phyloP scores from a whole-genome alignment of 2,797 vertebrate species.

The Antennarius maculatus region DNA sequence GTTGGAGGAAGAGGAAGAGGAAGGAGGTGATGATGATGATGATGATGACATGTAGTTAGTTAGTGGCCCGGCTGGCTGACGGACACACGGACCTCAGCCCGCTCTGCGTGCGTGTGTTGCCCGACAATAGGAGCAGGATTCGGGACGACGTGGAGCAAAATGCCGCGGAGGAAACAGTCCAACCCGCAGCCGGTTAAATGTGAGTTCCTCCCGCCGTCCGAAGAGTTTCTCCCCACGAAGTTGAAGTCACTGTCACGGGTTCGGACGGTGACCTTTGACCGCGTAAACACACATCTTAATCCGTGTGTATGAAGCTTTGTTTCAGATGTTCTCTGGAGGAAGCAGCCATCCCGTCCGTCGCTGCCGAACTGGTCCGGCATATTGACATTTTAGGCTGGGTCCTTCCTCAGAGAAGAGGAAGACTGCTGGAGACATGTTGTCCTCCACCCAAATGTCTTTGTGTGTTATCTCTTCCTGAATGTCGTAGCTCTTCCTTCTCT shows the following conservation, averaged over 20 bases:
- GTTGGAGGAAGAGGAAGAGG: slow-evolving; percentile 82
- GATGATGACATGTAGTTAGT: slow-evolving; percentile 55
- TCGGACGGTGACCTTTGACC: neutral
- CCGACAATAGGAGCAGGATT: slow-evolving; percentile 26
- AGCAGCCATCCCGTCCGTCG: neutral
- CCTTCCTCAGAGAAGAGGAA: slow-evolving; percentile 42
- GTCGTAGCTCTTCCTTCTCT: slow-evolving; percentile 51
- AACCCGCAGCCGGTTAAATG: slow-evolving; percentile 91
- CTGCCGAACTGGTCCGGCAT: slow-evolving; percentile 23
- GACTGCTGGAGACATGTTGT: slow-evolving; percentile 32
- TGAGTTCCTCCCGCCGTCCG: slow-evolving; percentile 64
- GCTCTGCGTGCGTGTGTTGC: slow-evolving; percentile 1
- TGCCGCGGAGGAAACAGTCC: slow-evolving; percentile 91
- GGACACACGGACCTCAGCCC: slow-evolving; percentile 35
- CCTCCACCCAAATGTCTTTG: slow-evolving; percentile 19
- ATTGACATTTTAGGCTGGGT: neutral
- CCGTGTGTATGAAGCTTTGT: fast-evolving
- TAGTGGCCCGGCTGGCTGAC: slow-evolving; percentile 51
- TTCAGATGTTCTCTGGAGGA: too few relatives aligned
- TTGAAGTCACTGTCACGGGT: neutral
- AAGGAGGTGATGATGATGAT: slow-evolving; percentile 64
- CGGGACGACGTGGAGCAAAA: slow-evolving; percentile 56
- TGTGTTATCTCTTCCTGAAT: slow-evolving; percentile 69
- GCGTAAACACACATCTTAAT: neutral
- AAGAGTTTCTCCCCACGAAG: neutral